phyloP scores from a whole-genome alignment of 2,797 vertebrate genomes.

The Fundulus diaphanus region DNA sequence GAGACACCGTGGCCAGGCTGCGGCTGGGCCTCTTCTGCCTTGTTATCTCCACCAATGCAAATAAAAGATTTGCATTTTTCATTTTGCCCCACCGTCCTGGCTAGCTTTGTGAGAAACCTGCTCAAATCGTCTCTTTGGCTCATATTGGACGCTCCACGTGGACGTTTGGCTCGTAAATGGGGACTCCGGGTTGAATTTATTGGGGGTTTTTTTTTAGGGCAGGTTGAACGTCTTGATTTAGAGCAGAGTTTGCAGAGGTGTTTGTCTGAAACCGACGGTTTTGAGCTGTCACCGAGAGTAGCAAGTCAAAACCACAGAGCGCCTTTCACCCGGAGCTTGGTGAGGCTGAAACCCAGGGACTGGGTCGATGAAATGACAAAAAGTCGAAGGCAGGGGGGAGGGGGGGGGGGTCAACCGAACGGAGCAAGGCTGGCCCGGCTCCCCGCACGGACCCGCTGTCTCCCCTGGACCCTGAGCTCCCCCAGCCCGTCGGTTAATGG shows the following conservation, averaged over 20 bases:
- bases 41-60: slow-evolving; percentile 28
- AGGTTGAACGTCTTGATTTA: not conserved
- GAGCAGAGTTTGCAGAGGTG: not conserved
- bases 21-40: not conserved
- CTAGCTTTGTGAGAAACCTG: not conserved
- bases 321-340: slow-evolving; percentile 4
- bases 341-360: not conserved
- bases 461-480: slow-evolving; percentile 13
- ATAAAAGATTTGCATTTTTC: slow-evolving; percentile 34
- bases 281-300: not conserved
- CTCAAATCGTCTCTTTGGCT: not conserved
- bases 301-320: slow-evolving; percentile 31
- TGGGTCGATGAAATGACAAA: too few species aligned
- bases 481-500: slow-evolving; percentile 36
- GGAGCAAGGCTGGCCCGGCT: too few species aligned
- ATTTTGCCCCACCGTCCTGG: slow-evolving; percentile 5
- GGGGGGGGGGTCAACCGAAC: too few species aligned
- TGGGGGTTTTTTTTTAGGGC: not conserved
- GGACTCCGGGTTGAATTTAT: too few species aligned
- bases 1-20: not conserved
- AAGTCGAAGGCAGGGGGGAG: too few species aligned
- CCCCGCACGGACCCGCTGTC: not conserved
- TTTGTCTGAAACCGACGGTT: not conserved
- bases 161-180: not conserved
- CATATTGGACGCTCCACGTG: not conserved